phyloP scores from a whole-genome alignment of 2,797 vertebrate genomes.

The Eurystomus glaucurus region DNA sequence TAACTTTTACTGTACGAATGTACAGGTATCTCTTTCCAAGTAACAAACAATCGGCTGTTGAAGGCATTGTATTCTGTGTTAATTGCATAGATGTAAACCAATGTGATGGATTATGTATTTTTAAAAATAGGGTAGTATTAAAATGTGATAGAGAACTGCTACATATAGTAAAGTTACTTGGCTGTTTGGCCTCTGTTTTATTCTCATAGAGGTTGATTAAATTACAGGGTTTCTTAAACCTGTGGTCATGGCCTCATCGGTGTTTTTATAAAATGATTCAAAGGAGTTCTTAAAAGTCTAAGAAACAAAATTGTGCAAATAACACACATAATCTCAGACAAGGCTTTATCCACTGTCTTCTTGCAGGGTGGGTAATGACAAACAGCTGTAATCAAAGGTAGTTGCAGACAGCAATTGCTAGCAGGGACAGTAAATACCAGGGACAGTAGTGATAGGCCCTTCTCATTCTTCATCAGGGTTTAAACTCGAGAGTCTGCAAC shows the following conservation, averaged over 20 bases:
- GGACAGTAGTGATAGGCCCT: neutral
- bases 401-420: neutral
- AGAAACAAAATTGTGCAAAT: neutral
- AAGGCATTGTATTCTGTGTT: neutral
- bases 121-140: neutral
- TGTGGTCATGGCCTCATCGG: neutral
- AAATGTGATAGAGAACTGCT: neutral
- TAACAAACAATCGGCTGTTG: neutral
- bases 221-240: neutral
- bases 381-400: neutral
- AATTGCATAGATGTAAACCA: neutral
- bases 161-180: accelerated
- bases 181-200: neutral
- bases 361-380: neutral
- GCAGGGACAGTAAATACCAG: neutral
- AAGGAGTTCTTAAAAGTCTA: neutral
- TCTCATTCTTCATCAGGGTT: neutral
- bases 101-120: neutral
- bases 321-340: neutral
- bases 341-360: neutral
- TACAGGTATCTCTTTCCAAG: neutral
- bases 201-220: neutral
- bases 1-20: neutral
- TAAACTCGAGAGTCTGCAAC: neutral
- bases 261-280: neutral